Evolutionary conservation across 2,888 invertebrate species (phyloP).

Genomic region (Dicycla oo): DNA sequence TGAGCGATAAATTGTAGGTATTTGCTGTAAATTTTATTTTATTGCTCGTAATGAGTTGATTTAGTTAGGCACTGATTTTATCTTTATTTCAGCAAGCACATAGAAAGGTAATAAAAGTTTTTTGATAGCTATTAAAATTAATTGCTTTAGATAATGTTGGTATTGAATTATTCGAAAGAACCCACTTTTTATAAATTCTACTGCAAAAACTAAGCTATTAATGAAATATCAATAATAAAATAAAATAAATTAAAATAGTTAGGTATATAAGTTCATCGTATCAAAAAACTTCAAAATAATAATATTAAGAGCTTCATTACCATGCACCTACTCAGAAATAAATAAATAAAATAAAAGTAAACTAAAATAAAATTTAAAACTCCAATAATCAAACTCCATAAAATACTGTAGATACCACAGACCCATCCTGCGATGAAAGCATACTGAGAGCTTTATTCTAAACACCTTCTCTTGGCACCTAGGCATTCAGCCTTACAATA

Average conservation of each 20-base stretch:
- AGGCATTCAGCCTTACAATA: background rate
- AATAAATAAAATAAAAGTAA: too few species aligned
- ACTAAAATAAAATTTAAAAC: too few species aligned
- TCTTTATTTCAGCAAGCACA: background rate
- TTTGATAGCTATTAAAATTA: background rate
- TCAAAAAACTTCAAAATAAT: too few species aligned
- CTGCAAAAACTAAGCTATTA: too few species aligned
- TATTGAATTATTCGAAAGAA: background rate
- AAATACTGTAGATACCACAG: background rate
- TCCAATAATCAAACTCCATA: too few species aligned
- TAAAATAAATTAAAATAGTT: too few species aligned
- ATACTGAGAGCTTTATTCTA: background rate
- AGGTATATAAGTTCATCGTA: too few species aligned
- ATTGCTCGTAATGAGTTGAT: background rate
- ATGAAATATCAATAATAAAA: too few species aligned
- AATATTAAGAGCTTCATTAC: too few species aligned
- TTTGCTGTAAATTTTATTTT: slow-evolving; percentile 21
- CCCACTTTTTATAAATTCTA: background rate
- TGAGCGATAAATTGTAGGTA: slow-evolving; percentile 16
- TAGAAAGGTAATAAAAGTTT: background rate
- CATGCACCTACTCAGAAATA: too few species aligned
- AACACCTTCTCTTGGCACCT: background rate
- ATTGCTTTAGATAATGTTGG: background rate
- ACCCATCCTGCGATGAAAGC: background rate
- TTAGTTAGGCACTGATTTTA: background rate